These are phyloP conservation scores for Sussaba pulchella DNA, from an alignment of 2,888 invertebrate genomes.

Conservation along the genomic window DNA sequence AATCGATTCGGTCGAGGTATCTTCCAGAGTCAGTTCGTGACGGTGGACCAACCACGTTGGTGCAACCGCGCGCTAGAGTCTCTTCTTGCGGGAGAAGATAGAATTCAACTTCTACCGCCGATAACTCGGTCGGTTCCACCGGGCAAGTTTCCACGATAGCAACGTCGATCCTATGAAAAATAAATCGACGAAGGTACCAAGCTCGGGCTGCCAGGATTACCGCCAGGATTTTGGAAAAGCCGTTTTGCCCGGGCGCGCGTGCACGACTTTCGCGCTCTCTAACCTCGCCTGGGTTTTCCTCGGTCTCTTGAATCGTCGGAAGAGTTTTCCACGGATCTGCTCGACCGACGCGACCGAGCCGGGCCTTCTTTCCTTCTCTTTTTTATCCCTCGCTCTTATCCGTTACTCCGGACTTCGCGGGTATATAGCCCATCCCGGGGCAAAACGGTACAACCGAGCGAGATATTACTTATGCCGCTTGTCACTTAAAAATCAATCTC, in stretches of 20 bases:
- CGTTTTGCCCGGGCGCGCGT: conserved; percentile 29
- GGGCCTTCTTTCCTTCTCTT: conserved; percentile 8
- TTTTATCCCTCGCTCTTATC: not conserved
- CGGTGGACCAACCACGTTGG: too few relatives aligned
- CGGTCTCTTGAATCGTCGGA: conserved; percentile 15
- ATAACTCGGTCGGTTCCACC: conserved; percentile 46
- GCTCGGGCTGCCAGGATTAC: conserved; percentile 37
- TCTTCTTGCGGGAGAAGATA: not conserved
- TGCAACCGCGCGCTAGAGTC: too few relatives aligned
- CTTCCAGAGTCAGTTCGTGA: not conserved
- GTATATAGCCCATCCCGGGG: too few relatives aligned
- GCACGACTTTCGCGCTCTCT: conserved; percentile 22
- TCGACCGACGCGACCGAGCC: not conserved
- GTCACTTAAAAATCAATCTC: too few relatives aligned
- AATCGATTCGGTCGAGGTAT: conserved; percentile 26
- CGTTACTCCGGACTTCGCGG: too few relatives aligned
- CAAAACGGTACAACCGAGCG: too few relatives aligned
- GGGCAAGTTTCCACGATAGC: not conserved
- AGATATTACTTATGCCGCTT: too few relatives aligned
- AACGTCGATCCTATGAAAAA: conserved; percentile 54
- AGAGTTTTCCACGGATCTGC: conserved; percentile 11
- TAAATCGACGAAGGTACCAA: conserved; percentile 42
- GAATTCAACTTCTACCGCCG: conserved; percentile 30
- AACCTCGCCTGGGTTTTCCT: conserved; percentile 1
- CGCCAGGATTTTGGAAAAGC: conserved; percentile 53